These are phyloP conservation scores for Odobenus rosmarus DNA, from an alignment of 2,113 vertebrate species.

Conservation along the genomic window DNA sequence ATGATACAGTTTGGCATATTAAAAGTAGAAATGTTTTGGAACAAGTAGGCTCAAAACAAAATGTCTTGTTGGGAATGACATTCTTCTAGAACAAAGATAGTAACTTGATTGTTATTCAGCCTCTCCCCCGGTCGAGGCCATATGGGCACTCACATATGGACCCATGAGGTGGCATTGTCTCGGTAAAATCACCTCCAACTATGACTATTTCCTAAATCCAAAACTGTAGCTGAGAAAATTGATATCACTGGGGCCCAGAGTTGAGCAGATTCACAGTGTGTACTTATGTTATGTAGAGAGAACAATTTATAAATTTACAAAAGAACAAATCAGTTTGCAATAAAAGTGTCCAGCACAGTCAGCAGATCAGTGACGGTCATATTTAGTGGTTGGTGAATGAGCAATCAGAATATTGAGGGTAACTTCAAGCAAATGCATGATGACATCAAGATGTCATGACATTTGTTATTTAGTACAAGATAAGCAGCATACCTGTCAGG, in stretches of 20 bases:
- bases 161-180: not conserved
- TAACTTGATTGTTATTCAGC: not conserved
- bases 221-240: not conserved
- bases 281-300: not conserved
- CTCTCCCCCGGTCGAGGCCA: not conserved
- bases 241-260: not conserved
- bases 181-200: not conserved
- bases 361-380: not conserved
- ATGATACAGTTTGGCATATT: not conserved
- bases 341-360: not conserved
- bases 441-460: not conserved
- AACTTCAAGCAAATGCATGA: not conserved
- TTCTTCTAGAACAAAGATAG: not conserved
- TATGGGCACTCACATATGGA: not conserved
- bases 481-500: rapidly evolving
- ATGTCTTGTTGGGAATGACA: not conserved
- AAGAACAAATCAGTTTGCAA: not conserved
- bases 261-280: not conserved
- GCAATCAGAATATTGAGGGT: not conserved
- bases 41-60: not conserved
- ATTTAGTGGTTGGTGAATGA: not conserved
- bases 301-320: not conserved
- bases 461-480: not conserved
- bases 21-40: not conserved
- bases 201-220: not conserved